These are phyloP conservation scores for Cricetomys ansorgei DNA, from an alignment of 2,113 vertebrate species.

Conservation along the genomic window DNA sequence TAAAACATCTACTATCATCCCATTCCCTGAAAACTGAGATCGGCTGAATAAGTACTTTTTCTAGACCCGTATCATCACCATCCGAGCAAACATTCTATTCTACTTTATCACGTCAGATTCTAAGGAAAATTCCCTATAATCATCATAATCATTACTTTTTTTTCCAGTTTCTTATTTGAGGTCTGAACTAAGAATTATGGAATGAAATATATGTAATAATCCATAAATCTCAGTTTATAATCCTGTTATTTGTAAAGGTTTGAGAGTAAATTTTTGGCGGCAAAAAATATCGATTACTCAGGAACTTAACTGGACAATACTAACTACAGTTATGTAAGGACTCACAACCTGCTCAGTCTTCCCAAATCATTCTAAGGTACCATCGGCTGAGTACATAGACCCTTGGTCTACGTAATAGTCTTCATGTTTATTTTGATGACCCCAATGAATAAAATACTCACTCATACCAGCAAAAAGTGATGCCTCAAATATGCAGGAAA, in stretches of 20 bases:
- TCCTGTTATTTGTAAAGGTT: conserved; percentile 33
- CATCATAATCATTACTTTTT: neutral
- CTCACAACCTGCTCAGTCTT: neutral
- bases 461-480: neutral
- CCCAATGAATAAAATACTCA: conserved; percentile 21
- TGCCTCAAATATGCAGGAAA: conserved; percentile 48
- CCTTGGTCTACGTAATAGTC: neutral
- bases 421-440: conserved; percentile 23
- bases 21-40: neutral
- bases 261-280: neutral
- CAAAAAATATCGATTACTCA: conserved; percentile 37
- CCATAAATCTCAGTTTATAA: conserved; percentile 3
- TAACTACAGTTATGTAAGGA: conserved; percentile 4
- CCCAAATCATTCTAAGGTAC: conserved; percentile 23
- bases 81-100: conserved; percentile 24
- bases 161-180: conserved; percentile 16
- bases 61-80: neutral
- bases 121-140: conserved; percentile 28
- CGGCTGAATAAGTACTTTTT: neutral
- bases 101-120: neutral
- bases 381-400: neutral
- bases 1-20: neutral
- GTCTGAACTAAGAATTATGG: neutral
- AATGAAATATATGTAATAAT: neutral
- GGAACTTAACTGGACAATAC: conserved; percentile 41